phyloP scores from a whole-genome alignment of 2,113 vertebrate species.

The Eretmochelys imbricata region DNA sequence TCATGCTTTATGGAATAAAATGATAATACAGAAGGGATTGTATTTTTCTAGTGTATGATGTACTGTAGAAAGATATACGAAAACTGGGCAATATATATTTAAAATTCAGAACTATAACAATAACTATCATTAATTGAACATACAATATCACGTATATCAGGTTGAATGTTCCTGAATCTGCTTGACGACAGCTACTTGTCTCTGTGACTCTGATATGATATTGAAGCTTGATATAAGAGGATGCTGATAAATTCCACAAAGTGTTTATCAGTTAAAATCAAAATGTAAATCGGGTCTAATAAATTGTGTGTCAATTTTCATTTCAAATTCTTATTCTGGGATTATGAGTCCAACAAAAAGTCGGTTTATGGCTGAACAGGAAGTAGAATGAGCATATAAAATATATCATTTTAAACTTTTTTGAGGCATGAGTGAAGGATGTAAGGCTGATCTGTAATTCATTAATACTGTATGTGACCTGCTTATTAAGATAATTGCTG shows the following conservation, averaged over 20 bases:
- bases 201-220: neutral
- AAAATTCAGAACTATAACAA: neutral
- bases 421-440: neutral
- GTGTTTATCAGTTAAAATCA: neutral
- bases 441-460: neutral
- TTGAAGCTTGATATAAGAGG: neutral
- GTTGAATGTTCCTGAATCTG: neutral
- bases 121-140: neutral
- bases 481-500: neutral
- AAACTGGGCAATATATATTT: neutral
- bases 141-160: neutral
- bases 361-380: neutral
- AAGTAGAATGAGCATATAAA: neutral
- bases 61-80: neutral
- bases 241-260: neutral
- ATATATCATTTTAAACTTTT: neutral
- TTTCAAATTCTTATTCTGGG: neutral
- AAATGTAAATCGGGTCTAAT: neutral
- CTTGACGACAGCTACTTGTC: neutral
- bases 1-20: neutral
- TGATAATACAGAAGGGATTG: neutral
- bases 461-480: rapidly evolving
- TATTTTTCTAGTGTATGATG: neutral
- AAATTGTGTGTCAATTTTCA: neutral
- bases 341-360: neutral